Evolutionary conservation across 2,888 invertebrate species (phyloP).

Genomic region (Steromphala cineraria): DNA sequence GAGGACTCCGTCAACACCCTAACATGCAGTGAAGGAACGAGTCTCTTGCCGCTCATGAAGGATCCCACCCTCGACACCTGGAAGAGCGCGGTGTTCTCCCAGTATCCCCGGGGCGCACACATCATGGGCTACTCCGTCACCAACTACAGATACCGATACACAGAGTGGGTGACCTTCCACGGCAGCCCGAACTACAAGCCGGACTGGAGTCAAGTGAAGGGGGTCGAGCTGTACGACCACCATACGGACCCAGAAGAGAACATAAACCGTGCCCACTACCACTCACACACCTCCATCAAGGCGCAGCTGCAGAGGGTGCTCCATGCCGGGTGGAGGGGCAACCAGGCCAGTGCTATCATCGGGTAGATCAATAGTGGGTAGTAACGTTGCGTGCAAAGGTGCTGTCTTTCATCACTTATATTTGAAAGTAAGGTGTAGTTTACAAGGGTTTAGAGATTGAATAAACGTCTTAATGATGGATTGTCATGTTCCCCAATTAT

Average conservation of each 20-base stretch:
- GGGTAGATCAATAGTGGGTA: not conserved
- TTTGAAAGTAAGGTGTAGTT: too few relatives aligned
- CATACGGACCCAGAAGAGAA: slow-evolving; percentile 43
- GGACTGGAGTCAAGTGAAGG: slow-evolving; percentile 33
- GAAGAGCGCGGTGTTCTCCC: slow-evolving; percentile 47
- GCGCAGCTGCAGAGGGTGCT: slow-evolving; percentile 39
- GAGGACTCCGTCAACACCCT: slow-evolving; percentile 35
- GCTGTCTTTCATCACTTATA: too few relatives aligned
- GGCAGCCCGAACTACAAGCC: slow-evolving; percentile 35
- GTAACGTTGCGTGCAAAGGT: too few relatives aligned
- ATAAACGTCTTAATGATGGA: too few relatives aligned
- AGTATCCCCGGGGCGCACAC: slow-evolving; percentile 42
- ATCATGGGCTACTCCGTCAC: slow-evolving; percentile 50
- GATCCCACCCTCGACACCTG: slow-evolving; percentile 28
- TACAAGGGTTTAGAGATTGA: too few relatives aligned
- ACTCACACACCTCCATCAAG: slow-evolving; percentile 61
- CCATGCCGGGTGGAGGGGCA: slow-evolving; percentile 50
- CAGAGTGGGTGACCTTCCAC: slow-evolving; percentile 47
- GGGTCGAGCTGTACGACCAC: slow-evolving; percentile 44
- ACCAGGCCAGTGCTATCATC: not conserved
- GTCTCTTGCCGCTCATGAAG: slow-evolving; percentile 45
- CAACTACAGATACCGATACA: slow-evolving; percentile 48
- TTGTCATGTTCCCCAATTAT: too few relatives aligned
- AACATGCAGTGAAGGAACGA: slow-evolving; percentile 52
- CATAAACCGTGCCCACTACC: slow-evolving; percentile 28